phyloP scores from a whole-genome alignment of 2,888 invertebrate species.

The Polymixis flavicincta region DNA sequence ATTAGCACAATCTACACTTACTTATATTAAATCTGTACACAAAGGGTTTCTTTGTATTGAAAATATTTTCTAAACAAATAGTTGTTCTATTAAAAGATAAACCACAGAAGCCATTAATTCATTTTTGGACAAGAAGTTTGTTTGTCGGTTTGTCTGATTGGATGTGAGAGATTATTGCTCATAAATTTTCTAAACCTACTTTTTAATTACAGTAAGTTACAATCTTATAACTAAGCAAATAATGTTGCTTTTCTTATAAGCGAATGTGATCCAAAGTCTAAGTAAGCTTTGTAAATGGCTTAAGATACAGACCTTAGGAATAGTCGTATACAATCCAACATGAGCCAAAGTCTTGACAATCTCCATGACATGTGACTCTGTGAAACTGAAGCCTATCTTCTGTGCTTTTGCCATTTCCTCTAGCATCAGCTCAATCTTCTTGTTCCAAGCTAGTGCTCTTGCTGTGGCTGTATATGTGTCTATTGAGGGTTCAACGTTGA shows the following conservation, averaged over 20 bases:
- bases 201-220: background rate
- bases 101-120: too few relatives aligned
- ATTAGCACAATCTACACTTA: background rate
- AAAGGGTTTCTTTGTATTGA: too few relatives aligned
- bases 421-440: constrained; percentile 75
- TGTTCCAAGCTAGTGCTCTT: constrained; percentile 87
- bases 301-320: constrained; percentile 76
- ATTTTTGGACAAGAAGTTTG: too few relatives aligned
- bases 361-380: constrained; percentile 86
- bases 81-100: too few relatives aligned
- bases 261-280: too few relatives aligned
- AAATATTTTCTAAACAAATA: too few relatives aligned
- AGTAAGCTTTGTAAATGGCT: background rate
- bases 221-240: background rate
- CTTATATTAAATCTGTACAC: too few relatives aligned
- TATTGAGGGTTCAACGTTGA: constrained; percentile 85
- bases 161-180: too few relatives aligned
- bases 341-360: constrained; percentile 84
- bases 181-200: background rate
- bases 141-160: too few relatives aligned
- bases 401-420: constrained; percentile 79
- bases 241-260: too few relatives aligned
- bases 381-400: constrained; percentile 77
- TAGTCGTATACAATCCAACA: constrained; percentile 71
- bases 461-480: constrained; percentile 89